Base-by-base conservation (phyloP, 1,140 invertebrate species). In the Drosophila melanica region DNA sequence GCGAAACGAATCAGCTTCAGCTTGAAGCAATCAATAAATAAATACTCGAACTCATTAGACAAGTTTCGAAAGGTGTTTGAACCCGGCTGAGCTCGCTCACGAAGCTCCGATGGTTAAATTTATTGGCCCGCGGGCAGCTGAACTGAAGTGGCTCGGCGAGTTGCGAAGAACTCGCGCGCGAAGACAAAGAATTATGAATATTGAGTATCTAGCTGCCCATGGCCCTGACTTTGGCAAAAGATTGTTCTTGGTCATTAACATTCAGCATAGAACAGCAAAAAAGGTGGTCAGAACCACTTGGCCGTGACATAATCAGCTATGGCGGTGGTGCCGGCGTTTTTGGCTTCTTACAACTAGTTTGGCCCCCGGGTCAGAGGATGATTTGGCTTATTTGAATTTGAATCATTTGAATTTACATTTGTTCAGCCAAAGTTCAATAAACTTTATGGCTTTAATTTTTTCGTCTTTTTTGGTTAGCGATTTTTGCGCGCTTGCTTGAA, bases 41-140 rank as follows among this genome's bases (percentile, higher is more conserved):
- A 58, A 76, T 69, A 77, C 63, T 68, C 48, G 64, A 66, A 69
- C 65, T 68, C 81, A 80, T 74, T 85, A 81, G 77, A 78, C 82
- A 82, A 78, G 72, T 73, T 89, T 81, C 30, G 72, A 89, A 82
- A 89, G 82, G 82, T 87, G 84, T 89, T 87, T 89, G 82, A 87
- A 89, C 82, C 72, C 82, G 64, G n/a, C 63, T 41, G 33, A 73
- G 16, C 33, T 59, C 30, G 20, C 33, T 33, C 33, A 35, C 23
- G 16, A 14, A 20, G 18, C 45, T 53, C 1, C 9, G 7, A 55
- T 48, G 57, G 65, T 18, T 62, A 18, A 62, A 69, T 69, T 58
- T 57, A 74, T 77, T 62, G 60, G 69, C 65, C 66, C 68, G 75
- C 75, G 35, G 65, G 79, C 65, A 30, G 30, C 14, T 41, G n/a